These are phyloP conservation scores for Tokudaia muenninki DNA, from an alignment of 2,797 vertebrate species.

Conservation along the genomic window DNA sequence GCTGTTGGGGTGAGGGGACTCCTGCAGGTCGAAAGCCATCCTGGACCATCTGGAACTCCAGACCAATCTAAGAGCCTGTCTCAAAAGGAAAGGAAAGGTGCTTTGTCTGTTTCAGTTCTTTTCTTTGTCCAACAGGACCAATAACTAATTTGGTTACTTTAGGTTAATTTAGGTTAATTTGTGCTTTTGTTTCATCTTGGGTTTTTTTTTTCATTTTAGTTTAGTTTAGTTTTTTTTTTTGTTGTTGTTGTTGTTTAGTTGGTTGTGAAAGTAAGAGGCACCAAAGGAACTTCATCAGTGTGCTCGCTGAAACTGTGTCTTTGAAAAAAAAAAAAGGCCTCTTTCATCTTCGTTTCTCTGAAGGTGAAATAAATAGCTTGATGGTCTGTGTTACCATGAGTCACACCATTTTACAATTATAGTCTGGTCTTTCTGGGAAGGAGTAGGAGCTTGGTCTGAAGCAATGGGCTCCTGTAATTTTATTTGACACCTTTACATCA, in stretches of 20 bases:
- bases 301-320: background rate
- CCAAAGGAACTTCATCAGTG: background rate
- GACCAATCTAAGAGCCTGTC: background rate
- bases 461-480: background rate
- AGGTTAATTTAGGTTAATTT: background rate
- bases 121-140: background rate
- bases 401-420: background rate
- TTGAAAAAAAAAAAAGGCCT: background rate
- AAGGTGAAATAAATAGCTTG: background rate
- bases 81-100: background rate
- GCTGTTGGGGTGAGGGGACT: background rate
- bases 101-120: background rate
- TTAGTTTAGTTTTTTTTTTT: background rate
- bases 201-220: no score
- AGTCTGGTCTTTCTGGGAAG: background rate
- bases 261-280: background rate
- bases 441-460: background rate
- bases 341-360: background rate
- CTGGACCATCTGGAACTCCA: background rate
- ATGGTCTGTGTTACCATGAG: background rate
- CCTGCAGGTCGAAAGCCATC: no score
- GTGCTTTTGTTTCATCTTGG: background rate
- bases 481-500: background rate
- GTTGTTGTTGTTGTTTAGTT: background rate
- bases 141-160: background rate